Evolutionary conservation across 2,888 invertebrate genomes (phyloP), one percentile per base, ranked within the genome.

Genomic region (Liodrosophila aerea): DNA sequence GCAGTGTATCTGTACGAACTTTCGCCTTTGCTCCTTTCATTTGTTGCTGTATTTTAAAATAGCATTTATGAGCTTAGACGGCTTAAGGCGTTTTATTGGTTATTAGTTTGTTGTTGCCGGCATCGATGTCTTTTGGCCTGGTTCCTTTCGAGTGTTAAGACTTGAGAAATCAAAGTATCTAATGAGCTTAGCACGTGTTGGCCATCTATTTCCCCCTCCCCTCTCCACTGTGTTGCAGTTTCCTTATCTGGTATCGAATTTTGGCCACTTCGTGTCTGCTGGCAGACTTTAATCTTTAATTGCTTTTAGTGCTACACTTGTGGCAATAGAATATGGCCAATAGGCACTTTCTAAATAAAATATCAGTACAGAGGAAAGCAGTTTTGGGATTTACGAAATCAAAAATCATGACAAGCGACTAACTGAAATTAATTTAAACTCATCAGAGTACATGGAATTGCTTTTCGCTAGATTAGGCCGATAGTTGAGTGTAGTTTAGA

Each of bases 131-230:
- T 52, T 15, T 61, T 36, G 16, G 37, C 50, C 12, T 18, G 13
- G n/a, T 31, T 43, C 22, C 22, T 13, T 16, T 30, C 9, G 15
- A 27, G 22, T 36, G 18, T 13, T 37, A 7, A 39, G 54, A 46
- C 49, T 71, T 44, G 41, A 41, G 63, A 74, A 78, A 84, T 78
- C 78, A 84, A 57, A 68, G 64, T 58, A 62, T 69, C 75, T 84
- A 84, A 78, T 78, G 77, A 78, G 85, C 78, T 78, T 81, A 78
- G 85, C 78, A 84, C 82, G 85, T 81, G 85, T 63, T 74, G 77
- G 74, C 60, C 81, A 76, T 74, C 68, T 49, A 64, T 76, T 66
- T 57, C 37, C 53, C 34, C 8, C 30, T 27, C 15, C 15, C 12
- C 29, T 16, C 43, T 7, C 7, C 45, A 9, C 2, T 49, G 39